Evolutionary conservation across 2,888 invertebrate genomes (phyloP), one percentile per base, ranked within the genome.

Genomic region (Ochlodes sylvanus): DNA sequence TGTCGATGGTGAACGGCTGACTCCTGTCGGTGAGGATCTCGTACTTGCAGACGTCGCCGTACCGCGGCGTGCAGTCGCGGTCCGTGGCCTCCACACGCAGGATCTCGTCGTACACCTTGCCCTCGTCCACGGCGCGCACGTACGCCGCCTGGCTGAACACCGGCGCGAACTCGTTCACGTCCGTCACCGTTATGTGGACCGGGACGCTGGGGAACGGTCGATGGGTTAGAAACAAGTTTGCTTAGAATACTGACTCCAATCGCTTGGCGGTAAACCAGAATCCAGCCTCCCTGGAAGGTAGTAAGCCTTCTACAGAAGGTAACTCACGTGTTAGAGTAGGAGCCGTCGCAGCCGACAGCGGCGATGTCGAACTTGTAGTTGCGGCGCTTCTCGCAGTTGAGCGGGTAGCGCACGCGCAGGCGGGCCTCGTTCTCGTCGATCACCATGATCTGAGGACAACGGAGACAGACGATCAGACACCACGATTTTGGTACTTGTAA

Each of bases 291-390:
- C n/a, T n/a, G n/a, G n/a, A n/a, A n/a, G n/a, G n/a, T n/a, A n/a
- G n/a, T n/a, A n/a, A n/a, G n/a, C n/a, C n/a, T n/a, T n/a, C n/a
- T n/a, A n/a, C n/a, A n/a, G n/a, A 14, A 17, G 1, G n/a, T 6
- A 6, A 86, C 95, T 92, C 81, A 96, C 96, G 96, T 96, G 84
- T 97, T 96, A 21, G 97, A 97, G 80, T 97, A 96, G 72, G 96
- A 96, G 70, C 97, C 98, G 82, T 97, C 96, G 88, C 99, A 99
- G 74, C 98, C 97, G 71, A 98, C 96, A 47, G 98, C 98, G 66
- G 98, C 97, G 85, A 99, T 98, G 90, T 98, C 98, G 89, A 99
- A 99, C 93, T 98, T 98, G 95, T 98, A 99, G 89, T 97, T 98
- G 81, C 97, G 96, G 65, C 98, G 94, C 87, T 98, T 98, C 90